These are phyloP conservation scores for Python bivittatus DNA, from an alignment of 2,113 vertebrate species.

Conservation along the genomic window DNA sequence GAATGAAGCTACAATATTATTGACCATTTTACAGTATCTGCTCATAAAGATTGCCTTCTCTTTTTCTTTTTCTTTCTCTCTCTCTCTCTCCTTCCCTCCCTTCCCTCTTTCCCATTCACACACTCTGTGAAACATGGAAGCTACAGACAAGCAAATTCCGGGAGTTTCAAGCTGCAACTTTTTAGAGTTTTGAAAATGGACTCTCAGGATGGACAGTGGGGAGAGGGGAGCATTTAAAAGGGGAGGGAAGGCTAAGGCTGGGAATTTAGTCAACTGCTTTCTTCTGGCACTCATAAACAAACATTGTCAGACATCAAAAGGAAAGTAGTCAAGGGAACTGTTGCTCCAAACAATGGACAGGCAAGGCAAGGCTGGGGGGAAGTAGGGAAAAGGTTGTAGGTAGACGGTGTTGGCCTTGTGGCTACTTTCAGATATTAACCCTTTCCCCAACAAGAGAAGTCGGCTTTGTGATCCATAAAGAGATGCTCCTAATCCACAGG, in stretches of 20 bases:
- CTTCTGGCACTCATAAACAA: slow-evolving; percentile 76
- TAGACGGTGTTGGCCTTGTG: slow-evolving; percentile 4
- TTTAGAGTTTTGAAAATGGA: slow-evolving; percentile 60
- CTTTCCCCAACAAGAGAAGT: slow-evolving; percentile 35
- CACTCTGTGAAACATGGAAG: slow-evolving; percentile 58
- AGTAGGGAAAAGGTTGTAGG: slow-evolving; percentile 9
- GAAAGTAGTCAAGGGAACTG: slow-evolving; percentile 71
- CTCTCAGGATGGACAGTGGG: slow-evolving; percentile 64
- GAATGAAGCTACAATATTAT: no score
- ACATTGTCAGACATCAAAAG: slow-evolving; percentile 77
- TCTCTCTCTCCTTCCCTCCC: fast-evolving
- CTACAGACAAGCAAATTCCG: slow-evolving; percentile 61
- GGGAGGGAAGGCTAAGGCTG: slow-evolving; percentile 65
- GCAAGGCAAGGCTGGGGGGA: slow-evolving; percentile 59
- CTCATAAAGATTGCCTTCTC: no score
- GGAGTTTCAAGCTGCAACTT: slow-evolving; percentile 68
- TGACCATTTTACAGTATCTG: no score
- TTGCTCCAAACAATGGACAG: slow-evolving; percentile 73
- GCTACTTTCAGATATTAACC: slow-evolving; percentile 65
- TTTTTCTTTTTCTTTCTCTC: background rate
- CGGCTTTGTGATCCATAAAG: background rate
- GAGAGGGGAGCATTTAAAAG: slow-evolving; percentile 60
- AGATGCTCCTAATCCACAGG: background rate
- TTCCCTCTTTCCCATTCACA: slow-evolving; percentile 5
- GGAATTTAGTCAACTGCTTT: slow-evolving; percentile 66